Evolutionary conservation across 2,113 vertebrate species (phyloP).

Genomic region (Corythornis vintsioides): DNA sequence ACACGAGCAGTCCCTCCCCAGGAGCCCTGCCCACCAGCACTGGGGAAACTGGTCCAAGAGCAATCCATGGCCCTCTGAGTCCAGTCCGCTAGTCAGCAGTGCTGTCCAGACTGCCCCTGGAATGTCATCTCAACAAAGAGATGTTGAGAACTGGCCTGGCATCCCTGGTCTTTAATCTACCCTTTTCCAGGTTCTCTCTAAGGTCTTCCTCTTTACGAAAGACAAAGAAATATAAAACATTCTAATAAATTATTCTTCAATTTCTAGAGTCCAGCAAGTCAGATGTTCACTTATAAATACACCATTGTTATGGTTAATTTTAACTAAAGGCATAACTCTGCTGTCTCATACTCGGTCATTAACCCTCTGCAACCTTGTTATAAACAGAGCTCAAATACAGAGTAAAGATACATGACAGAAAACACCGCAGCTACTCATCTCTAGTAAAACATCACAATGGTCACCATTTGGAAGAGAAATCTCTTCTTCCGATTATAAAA

Average conservation of each 20-base stretch:
- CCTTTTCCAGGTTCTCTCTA: background rate
- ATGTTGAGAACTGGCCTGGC: background rate
- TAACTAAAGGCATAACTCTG: slow-evolving; percentile 14
- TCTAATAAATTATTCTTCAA: slow-evolving; percentile 31
- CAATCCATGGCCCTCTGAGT: background rate
- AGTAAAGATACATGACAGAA: accelerated
- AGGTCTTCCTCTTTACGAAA: slow-evolving; percentile 23
- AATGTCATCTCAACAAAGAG: background rate
- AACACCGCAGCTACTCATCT: background rate
- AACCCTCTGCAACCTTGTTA: slow-evolving; percentile 21
- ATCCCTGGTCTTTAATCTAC: background rate
- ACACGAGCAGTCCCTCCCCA: background rate
- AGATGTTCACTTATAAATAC: background rate
- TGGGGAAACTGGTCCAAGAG: background rate
- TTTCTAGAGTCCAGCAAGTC: slow-evolving; percentile 12
- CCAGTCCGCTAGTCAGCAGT: background rate
- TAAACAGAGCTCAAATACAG: background rate
- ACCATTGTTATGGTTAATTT: too few relatives aligned
- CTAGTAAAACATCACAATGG: background rate
- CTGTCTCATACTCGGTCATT: background rate
- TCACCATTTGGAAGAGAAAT: background rate
- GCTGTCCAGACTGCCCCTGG: accelerated
- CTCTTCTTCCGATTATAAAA: background rate
- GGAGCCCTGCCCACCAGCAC: accelerated
- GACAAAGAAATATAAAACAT: slow-evolving; percentile 36